phyloP scores from a whole-genome alignment of 2,113 vertebrate species.

The Protobothrops mucrosquamatus region DNA sequence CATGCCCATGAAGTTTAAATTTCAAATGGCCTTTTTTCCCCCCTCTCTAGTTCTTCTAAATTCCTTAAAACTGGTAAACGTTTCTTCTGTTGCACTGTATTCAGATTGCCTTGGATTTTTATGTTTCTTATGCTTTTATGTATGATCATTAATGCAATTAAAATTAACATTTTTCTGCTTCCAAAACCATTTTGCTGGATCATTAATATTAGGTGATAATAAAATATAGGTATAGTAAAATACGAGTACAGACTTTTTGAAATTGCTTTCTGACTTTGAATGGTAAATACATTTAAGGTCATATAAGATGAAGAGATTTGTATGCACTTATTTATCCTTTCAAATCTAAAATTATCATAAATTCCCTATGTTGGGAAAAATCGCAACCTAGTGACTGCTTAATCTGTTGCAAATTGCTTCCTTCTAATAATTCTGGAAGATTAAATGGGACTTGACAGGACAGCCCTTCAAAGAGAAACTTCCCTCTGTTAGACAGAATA shows the following conservation, averaged over 20 bases:
- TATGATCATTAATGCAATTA: constrained; percentile 56
- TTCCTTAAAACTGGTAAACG: constrained; percentile 41
- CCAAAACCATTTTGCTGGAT: neutral
- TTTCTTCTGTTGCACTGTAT: neutral
- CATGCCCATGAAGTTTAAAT: constrained; percentile 43
- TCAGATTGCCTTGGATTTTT: accelerated
- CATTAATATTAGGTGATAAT: neutral
- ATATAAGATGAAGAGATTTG: neutral
- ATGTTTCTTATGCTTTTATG: constrained; percentile 50
- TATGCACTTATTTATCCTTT: neutral
- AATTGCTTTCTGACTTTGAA: neutral
- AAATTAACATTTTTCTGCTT: neutral
- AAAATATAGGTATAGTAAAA: neutral
- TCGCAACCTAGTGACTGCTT: neutral
- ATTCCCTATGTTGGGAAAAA: neutral
- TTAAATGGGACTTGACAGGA: neutral
- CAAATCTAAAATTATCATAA: neutral
- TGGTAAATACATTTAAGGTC: neutral
- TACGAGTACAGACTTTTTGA: neutral
- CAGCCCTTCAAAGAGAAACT: neutral
- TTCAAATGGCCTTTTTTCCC: constrained; percentile 26
- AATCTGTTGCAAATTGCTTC: neutral
- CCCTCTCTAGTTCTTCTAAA: constrained; percentile 26
- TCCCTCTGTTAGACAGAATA: neutral
- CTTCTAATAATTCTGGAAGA: neutral